Base-by-base conservation (phyloP, 1,140 invertebrate genomes). In the Tetraneura akinire region DNA sequence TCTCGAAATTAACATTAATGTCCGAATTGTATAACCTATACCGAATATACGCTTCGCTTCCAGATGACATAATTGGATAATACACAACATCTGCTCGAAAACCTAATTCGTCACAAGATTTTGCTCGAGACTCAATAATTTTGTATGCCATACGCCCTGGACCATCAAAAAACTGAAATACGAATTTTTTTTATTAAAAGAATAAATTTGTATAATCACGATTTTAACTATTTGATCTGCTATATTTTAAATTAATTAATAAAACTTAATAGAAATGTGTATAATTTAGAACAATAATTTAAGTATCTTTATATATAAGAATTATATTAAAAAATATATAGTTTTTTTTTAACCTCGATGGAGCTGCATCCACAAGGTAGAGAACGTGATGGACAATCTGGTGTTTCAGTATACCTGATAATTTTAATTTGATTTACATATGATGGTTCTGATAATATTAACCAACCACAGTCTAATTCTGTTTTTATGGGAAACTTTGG, bases 121-220 rank as follows among this genome's bases (percentile, higher is more conserved):
- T 18, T n/a, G 26, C 4, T 13, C 71, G 57, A 23, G 16, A 76
- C 16, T 76, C 26, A 55, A n/a, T 32, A 60, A 76, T 76, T n/a
- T 23, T 76, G 8, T 8, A 16, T 14, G 26, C 13, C 6, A 23
- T 16, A 42, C 53, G n/a, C 37, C 71, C 71, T 2, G 71, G 71
- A 23, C 71, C 71, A 42, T 76, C 71, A 5, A 37, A 37, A 16
- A 76, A 60, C 71, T 76, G 23, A 55, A 37, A 37, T 57, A 21
- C 10, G 14, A 18, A 8, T 29, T 18, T 18, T 29, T 29, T 62
- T 32, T 18, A 29, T 62, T 23, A 60, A 32, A n/a, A 13, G n/a
- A 11, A 26, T 11, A 57, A 57, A 57, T 37, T 37, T 37, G 32
- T 37, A 4, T 4, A 37, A 8, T 37, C 8, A 37, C 8, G 8